Conservation (phyloP, 2,888 invertebrate species). For the Dugesia japonica region DNA sequence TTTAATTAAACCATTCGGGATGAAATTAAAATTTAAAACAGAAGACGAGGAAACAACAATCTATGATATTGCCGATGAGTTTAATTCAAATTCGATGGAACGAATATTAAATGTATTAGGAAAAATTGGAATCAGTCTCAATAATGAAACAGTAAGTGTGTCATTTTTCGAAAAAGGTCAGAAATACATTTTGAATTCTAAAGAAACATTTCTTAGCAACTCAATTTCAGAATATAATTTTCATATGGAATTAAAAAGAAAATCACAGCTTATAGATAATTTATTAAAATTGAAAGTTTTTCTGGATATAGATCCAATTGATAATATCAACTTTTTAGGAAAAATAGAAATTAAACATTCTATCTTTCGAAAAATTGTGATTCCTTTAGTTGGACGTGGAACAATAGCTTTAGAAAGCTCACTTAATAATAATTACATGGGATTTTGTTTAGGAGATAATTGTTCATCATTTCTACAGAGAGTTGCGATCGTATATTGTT, state of each 20-base stretch:
- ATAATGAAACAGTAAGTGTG: not conserved
- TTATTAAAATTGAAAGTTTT: not conserved
- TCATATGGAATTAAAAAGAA: not conserved
- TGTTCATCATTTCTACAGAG: conserved; percentile 20
- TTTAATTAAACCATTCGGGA: not conserved
- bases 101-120: not conserved
- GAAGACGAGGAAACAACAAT: not conserved
- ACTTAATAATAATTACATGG: not conserved
- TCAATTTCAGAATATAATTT: not conserved
- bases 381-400: not conserved
- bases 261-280: not conserved
- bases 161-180: not conserved
- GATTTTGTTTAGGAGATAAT: not conserved
- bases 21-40: not conserved
- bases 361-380: not conserved
- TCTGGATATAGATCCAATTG: not conserved
- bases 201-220: not conserved
- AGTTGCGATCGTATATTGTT: not conserved
- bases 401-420: not conserved
- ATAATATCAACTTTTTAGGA: not conserved
- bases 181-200: not conserved
- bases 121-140: not conserved
- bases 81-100: not conserved
- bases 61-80: not conserved
- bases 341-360: not conserved